A percentile compares a stretch with the other conserved stretches of the same genome.
phyloP scores from a whole-genome alignment of 2,797 vertebrate genomes.

The Cossypha heuglini region DNA sequence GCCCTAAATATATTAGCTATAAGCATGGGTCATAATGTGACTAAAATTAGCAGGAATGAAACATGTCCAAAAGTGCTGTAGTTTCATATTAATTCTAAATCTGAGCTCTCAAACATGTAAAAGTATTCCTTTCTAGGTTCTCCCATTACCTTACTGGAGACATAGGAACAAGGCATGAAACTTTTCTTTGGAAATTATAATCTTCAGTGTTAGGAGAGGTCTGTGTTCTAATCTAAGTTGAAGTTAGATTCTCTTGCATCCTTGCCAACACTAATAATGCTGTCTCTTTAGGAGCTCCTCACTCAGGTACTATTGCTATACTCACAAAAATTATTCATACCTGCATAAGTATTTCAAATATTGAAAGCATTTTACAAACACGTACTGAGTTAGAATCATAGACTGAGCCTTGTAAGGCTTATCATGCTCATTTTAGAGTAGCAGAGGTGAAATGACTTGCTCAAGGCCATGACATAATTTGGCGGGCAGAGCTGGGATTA shows the following conservation, averaged over 20 bases:
- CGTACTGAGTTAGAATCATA: slow-evolving; percentile 10
- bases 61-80: not conserved
- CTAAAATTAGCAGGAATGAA: not conserved
- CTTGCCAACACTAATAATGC: not conserved
- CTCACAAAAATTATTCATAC: slow-evolving; percentile 1
- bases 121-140: not conserved
- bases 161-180: not conserved
- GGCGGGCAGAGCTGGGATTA: slow-evolving; percentile 32
- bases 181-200: not conserved
- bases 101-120: not conserved
- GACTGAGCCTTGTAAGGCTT: slow-evolving; percentile 22
- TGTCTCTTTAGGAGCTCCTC: not conserved
- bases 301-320: not conserved
- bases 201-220: not conserved
- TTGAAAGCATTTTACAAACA: slow-evolving; percentile 26
- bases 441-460: slow-evolving; percentile 43
- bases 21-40: not conserved
- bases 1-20: not conserved
- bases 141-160: not conserved
- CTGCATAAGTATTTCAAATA: not conserved
- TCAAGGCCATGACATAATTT: slow-evolving; percentile 58
- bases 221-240: not conserved
- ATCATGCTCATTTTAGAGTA: slow-evolving; percentile 40
- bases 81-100: not conserved
- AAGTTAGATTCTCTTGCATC: not conserved